Conservation (phyloP, 2,888 invertebrate species). For the Conchocele bisecta region DNA sequence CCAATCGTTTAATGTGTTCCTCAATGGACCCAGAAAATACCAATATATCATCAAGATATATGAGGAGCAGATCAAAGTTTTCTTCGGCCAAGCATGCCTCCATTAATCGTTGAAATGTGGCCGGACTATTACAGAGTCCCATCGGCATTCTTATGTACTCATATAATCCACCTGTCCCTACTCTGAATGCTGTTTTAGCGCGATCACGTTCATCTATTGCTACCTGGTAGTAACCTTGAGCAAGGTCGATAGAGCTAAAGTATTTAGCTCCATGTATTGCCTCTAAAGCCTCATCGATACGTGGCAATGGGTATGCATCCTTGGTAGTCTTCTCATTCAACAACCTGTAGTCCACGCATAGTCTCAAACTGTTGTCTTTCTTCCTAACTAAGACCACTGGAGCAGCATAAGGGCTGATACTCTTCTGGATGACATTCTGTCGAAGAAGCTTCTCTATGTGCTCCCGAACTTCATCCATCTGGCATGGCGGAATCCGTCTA, state of each 20-base stretch:
- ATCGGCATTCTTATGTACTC: slow-evolving; percentile 54
- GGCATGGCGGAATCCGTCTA: slow-evolving; percentile 37
- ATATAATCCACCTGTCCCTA: slow-evolving; percentile 50
- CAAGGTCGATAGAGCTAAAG: slow-evolving; percentile 12
- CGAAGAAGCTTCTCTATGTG: slow-evolving; percentile 29
- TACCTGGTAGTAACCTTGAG: slow-evolving; percentile 7
- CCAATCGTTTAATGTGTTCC: slow-evolving; percentile 46
- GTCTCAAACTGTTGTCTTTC: slow-evolving; percentile 23
- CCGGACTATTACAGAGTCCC: slow-evolving; percentile 38
- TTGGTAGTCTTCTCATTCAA: slow-evolving; percentile 40
- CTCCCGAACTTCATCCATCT: slow-evolving; percentile 33
- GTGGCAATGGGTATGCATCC: slow-evolving; percentile 47
- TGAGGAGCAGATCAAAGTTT: slow-evolving; percentile 29
- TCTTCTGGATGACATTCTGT: slow-evolving; percentile 39
- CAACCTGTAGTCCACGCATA: slow-evolving; percentile 47
- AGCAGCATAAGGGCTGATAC: slow-evolving; percentile 39
- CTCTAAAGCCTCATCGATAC: no score
- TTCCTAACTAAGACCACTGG: slow-evolving; percentile 52
- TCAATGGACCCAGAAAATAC: slow-evolving; percentile 48
- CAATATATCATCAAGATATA: slow-evolving; percentile 59
- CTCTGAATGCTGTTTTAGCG: slow-evolving; percentile 15
- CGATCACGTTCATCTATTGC: slow-evolving; percentile 14
- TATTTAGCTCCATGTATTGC: no score
- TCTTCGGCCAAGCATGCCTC: slow-evolving; percentile 39
- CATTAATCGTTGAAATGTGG: slow-evolving; percentile 55